A percentile compares a stretch with the other conserved stretches of the same genome.
Evolutionary conservation across 2,888 invertebrate species (phyloP).

Genomic region (Amorpha juglandis): DNA sequence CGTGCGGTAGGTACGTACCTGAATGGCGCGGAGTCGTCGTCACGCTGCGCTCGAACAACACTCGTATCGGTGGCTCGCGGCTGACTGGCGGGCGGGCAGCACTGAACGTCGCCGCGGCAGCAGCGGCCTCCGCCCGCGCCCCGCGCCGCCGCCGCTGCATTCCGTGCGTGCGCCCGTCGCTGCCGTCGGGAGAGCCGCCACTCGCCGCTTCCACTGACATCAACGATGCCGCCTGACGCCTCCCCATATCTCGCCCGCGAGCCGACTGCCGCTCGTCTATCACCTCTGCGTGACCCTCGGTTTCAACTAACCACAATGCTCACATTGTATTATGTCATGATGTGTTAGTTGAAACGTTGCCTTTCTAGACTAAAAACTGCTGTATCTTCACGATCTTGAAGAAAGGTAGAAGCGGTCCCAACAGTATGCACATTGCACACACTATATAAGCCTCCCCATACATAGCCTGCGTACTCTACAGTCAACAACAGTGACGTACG

Average conservation of each 20-base stretch:
- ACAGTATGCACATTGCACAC: not conserved
- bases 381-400: not conserved
- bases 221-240: constrained; percentile 62
- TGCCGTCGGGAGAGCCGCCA: constrained; percentile 64
- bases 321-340: constrained; percentile 42
- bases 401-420: not conserved
- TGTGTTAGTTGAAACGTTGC: constrained; percentile 2
- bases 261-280: constrained; percentile 50
- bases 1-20: constrained; percentile 72
- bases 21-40: constrained; percentile 59
- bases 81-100: constrained; percentile 71
- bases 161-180: constrained; percentile 70
- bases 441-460: not conserved
- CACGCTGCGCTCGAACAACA: constrained; percentile 65
- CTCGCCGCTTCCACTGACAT: constrained; percentile 65
- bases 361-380: not conserved
- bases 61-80: constrained; percentile 81
- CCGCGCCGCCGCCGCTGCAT: constrained; percentile 68
- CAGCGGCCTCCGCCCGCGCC: constrained; percentile 71
- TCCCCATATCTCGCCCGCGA: constrained; percentile 67
- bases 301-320: constrained; percentile 48
- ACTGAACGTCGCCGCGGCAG: constrained; percentile 70
- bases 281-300: constrained; percentile 74
- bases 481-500: not conserved
- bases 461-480: not conserved